Percentiles rank a stretch among this genome's conserved stretches.
phyloP scores from a whole-genome alignment of 2,888 invertebrate genomes.

The Phrixothrix hirtus region DNA sequence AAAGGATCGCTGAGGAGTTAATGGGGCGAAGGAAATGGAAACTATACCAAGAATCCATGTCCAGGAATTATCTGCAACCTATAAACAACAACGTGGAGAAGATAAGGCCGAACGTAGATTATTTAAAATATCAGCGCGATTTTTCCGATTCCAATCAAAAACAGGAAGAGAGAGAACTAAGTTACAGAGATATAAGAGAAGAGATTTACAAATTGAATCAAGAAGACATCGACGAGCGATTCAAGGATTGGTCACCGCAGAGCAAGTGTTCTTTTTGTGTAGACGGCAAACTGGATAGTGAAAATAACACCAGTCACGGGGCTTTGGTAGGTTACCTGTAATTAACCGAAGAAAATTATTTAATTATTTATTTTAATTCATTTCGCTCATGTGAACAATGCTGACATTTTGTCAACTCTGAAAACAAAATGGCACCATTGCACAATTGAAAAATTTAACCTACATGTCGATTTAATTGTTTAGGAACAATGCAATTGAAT shows the following conservation, averaged over 20 bases:
- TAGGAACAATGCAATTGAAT: no score
- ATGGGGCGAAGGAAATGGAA: constrained; percentile 97
- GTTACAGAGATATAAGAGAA: constrained; percentile 49
- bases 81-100: constrained; percentile 56
- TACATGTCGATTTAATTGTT: no score
- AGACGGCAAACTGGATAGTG: constrained; percentile 69
- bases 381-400: no score
- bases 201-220: constrained; percentile 27
- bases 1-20: constrained; percentile 95
- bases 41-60: constrained; percentile 80
- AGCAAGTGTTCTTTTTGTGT: constrained; percentile 82
- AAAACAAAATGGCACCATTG: no score
- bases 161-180: constrained; percentile 24
- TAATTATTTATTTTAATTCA: no score
- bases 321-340: constrained; percentile 59
- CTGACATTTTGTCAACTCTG: no score
- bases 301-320: constrained; percentile 60
- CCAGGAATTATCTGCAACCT: constrained; percentile 57
- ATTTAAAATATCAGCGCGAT: constrained; percentile 41
- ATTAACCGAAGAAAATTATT: neutral
- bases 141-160: constrained; percentile 28
- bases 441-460: no score
- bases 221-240: constrained; percentile 47
- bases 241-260: constrained; percentile 77
- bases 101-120: constrained; percentile 43